Evolutionary conservation across 2,113 vertebrate species (phyloP), one percentile per base, ranked within the genome.

Genomic region (Henicopernis longicauda): DNA sequence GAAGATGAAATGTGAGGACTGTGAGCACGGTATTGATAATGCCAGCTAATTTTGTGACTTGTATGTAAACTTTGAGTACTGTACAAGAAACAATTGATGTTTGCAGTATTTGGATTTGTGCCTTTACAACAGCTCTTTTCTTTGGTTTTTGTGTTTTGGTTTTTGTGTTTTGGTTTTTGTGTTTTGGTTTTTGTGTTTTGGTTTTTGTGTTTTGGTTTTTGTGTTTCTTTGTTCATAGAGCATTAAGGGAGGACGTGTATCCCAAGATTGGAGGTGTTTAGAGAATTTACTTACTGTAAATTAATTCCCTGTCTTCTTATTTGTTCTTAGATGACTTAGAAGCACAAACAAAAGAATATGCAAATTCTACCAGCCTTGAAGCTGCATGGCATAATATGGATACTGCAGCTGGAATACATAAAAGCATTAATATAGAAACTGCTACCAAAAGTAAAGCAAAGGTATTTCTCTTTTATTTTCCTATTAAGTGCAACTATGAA

Each of bases 301-400:
- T 55, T 49, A 80, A 42, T 76, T 89, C 5, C 2, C 3, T 45
- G 18, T n/a, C 7, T 45, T 79, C 73, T 80, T 49, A 4, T 80
- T 94, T 59, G 62, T 93, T 92, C 40, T 45, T 96, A 99, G 98
- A 98, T 79, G 98, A 98, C 72, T 84, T 98, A 70, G 98, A 98
- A 91, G 94, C 97, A 89, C 98, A 97, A 45, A 71, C 97, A 58
- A 97, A 98, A 80, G 93, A 97, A 38, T 90, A 90, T 32, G 44
- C 71, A 62, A 89, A 82, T 78, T 90, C 93, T 95, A 61, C 96
- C 97, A 57, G 40, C 91, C 87, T 95, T 97, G 18, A 96, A 97
- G 40, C 42, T 95, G 29, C 90, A 95, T 82, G 96, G 76, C 40
- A 26, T 55, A 91, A 96, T 59, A 34, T 94, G 57, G 94, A 95